Base-by-base conservation (phyloP, 2,113 vertebrate species). In the Ovis aries region DNA sequence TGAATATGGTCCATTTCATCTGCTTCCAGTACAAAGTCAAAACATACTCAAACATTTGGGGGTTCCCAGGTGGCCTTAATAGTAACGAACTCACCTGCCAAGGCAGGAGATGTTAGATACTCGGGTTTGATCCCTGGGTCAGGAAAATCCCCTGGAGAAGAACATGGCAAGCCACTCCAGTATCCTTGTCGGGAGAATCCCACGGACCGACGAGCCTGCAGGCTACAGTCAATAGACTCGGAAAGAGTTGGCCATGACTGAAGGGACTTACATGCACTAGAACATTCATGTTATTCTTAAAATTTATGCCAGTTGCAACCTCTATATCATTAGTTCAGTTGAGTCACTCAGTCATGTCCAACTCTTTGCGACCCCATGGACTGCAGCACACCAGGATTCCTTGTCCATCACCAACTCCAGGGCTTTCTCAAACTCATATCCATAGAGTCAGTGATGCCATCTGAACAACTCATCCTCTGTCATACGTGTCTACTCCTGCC, bases 181-280 rank as follows among this genome's bases (percentile, higher is more conserved):
- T 71, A n/a, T 40, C 12, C n/a, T 71, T 40, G n/a, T n/a, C 5
- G 23, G 19, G n/a, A 40, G 9, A 71, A 23, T 40, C 64, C n/a
- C 67, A 36, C 0, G n/a, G n/a, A 23, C 64, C 0, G 0, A 71
- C 9, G 9, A 71, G 10, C 64, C 64, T 6, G 5, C n/a, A 36
- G n/a, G 64, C 19, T 71, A 71, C 9, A 36, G n/a, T 71, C 19
- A 0, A 36, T 40, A 40, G n/a, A 71, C 19, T 71, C 1, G 0
- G n/a, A 71, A 36, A 71, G 64, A 71, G 9, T 6, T 71, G 64
- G 17, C n/a, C 64, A 12, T 36, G 64, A 71, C n/a, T 36, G 9
- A 36, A 36, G 10, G n/a, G n/a, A 71, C 64, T 67, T 67, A 11
- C 17, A 36, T 11, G 9, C n/a, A 71, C 19, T 71, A 71, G n/a